Base-by-base conservation (phyloP, 2,888 invertebrate genomes). In the Apocheima hispidaria region DNA sequence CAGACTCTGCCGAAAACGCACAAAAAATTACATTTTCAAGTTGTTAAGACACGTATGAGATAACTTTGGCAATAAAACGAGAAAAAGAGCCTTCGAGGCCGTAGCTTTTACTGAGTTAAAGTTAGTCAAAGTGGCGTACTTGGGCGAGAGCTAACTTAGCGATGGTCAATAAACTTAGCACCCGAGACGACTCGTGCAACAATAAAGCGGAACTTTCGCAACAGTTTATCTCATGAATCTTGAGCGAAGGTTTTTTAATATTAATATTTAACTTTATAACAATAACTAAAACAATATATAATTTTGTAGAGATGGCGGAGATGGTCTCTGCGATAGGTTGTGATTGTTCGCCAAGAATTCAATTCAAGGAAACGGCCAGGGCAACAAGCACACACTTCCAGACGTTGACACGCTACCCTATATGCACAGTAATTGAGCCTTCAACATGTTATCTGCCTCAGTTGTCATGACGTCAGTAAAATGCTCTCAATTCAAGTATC, bases 21-120 rank as follows among this genome's bases (percentile, higher is more conserved):
- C 77, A 72, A 79, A 81, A 79, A 82, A 81, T 74, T 79, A 77
- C 79, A 75, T 77, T 80, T 77, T 79, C 71, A 81, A 82, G 74
- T 85, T 82, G 79, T 75, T 78, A 78, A 82, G 81, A 82, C 87
- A 88, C 87, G 87, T 88, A 88, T 88, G 85, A 81, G 81, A 79
- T 80, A 90, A 90, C 84, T 90, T 91, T 84, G 69, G 83, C 86
- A 90, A 91, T 91, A 90, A 90, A 89, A 87, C 73, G 82, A 77
- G 81, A 83, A 87, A 86, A 84, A 84, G 81, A 81, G 80, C 83
- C 86, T 81, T 79, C 74, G 77, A 81, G 79, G 79, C 81, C 81
- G 80, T 83, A 83, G 85, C 87, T 86, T 85, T 88, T 83, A 84
- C 83, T 73, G 76, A 87, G 87, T 86, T 85, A 83, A 87, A 88